Percentiles rank a stretch among this genome's conserved stretches.
These are phyloP conservation scores for Strongylocentrotus purpuratus DNA, from an alignment of 35 echinoderm and acorn worm species.

Conservation along the genomic window DNA sequence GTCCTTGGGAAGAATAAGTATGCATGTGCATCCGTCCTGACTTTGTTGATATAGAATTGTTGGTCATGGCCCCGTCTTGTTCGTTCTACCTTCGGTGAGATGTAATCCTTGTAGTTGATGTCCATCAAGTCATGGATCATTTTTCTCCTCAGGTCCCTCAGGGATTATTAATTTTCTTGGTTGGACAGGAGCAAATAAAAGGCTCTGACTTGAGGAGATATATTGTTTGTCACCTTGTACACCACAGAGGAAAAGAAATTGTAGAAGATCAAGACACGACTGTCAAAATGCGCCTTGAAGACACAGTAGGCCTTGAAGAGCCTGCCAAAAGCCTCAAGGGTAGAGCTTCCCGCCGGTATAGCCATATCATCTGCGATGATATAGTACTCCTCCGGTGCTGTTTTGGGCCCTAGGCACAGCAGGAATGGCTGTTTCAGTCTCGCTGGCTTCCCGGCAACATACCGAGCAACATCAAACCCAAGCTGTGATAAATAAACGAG, in stretches of 20 bases:
- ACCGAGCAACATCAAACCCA: neutral
- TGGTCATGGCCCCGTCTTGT: no score
- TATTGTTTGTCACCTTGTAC: neutral
- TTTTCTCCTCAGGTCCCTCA: no score
- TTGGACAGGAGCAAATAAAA: neutral
- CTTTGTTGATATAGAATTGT: no score
- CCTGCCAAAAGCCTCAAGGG: neutral
- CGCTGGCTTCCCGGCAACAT: neutral
- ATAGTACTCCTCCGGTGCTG: neutral
- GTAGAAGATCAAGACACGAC: neutral
- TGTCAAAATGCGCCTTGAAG: neutral
- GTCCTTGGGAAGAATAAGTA: no score
- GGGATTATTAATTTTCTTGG: neutral
- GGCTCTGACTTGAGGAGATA: neutral
- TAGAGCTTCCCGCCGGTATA: neutral
- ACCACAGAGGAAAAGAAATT: neutral
- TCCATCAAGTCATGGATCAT: no score
- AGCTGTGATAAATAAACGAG: neutral
- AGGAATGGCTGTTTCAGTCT: neutral
- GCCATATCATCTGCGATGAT: neutral
- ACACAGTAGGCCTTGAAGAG: neutral
- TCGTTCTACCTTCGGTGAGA: no score
- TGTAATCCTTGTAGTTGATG: no score
- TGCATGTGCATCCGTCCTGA: no score
- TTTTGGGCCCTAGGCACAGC: neutral